Base-by-base conservation (phyloP, 2,888 invertebrate genomes). In the Synanthedon vespiformis region DNA sequence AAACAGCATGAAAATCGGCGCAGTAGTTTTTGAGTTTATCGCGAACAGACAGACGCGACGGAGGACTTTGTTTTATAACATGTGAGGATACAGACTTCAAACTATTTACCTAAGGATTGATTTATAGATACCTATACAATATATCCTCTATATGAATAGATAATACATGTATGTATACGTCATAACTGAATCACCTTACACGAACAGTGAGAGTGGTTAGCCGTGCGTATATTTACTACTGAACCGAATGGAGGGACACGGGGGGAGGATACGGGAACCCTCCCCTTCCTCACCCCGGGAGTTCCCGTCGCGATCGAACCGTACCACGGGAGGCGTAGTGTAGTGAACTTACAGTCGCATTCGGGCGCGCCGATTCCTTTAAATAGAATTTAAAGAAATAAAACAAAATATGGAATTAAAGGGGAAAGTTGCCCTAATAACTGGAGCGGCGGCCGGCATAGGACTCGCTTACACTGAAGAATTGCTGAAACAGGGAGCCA, bases 381-480 rank as follows among this genome's bases (percentile, higher is more conserved):
- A 60, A 58, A 61, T 62, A 60, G 55, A 63, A 58, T 59, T 67
- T 44, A 51, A 44, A 63, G 61, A 64, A 60, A 52, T 59, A 65
- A 58, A 63, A 59, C 52, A 65, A 57, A 63, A 59, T 52, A 93
- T 93, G 92, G 93, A 93, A 70, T 76, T 93, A 58, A 92, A 92
- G 76, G 92, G 92, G 59, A 92, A 92, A 77, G 92, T 93, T 55
- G 93, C 91, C 49, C 78, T 93, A 57, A 90, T 93, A 53, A 93
- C 93, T 27, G 93, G 93, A 40, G 93, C 91, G 51, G 93, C 92
- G 13, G 90, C 91, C 51, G 93, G 93, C 53, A 91, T 93, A 61
- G 94, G 93, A 1, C 88, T 90, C 56, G 90, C 92, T n/a, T 93
- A 91, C 66, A 91, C 90, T 64, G 91, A 92, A 62, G 93, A 93